Percentiles rank a stretch among this genome's conserved stretches.
Evolutionary conservation across 2,888 invertebrate genomes (phyloP).

Genomic region (Napeogenes inachia): DNA sequence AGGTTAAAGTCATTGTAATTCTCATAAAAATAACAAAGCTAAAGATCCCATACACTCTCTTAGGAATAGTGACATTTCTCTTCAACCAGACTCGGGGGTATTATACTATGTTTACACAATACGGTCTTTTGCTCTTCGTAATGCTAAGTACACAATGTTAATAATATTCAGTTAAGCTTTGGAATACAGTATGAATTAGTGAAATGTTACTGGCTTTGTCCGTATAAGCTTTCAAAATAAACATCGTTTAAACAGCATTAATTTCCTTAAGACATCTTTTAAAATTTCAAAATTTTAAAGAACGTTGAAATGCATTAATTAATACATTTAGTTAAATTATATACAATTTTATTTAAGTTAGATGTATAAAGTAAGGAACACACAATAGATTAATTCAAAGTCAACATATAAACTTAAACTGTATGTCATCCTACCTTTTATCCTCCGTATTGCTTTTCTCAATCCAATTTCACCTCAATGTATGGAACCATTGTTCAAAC

Average conservation of each 20-base stretch:
- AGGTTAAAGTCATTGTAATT: background rate
- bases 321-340: no score
- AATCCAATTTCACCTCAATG: no score
- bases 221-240: constrained; percentile 4
- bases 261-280: background rate
- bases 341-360: no score
- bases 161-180: constrained; percentile 12
- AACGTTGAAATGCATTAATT: background rate
- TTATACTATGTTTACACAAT: constrained; percentile 13
- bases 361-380: no score
- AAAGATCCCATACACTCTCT: constrained; percentile 2
- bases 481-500: no score
- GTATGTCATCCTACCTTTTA: no score
- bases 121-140: constrained; percentile 11
- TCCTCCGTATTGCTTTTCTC: no score
- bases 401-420: no score
- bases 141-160: constrained; percentile 14
- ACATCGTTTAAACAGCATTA: constrained; percentile 2
- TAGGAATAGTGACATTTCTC: constrained; percentile 14
- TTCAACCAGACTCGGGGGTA: constrained; percentile 7
- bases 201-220: background rate
- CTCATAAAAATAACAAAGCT: constrained; percentile 5
- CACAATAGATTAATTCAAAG: no score
- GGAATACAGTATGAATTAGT: constrained; percentile 1
- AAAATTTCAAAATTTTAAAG: background rate